Evolutionary conservation across 2,113 vertebrate genomes (phyloP), one percentile per base, ranked within the genome.

Genomic region (Gadus chalcogrammus): DNA sequence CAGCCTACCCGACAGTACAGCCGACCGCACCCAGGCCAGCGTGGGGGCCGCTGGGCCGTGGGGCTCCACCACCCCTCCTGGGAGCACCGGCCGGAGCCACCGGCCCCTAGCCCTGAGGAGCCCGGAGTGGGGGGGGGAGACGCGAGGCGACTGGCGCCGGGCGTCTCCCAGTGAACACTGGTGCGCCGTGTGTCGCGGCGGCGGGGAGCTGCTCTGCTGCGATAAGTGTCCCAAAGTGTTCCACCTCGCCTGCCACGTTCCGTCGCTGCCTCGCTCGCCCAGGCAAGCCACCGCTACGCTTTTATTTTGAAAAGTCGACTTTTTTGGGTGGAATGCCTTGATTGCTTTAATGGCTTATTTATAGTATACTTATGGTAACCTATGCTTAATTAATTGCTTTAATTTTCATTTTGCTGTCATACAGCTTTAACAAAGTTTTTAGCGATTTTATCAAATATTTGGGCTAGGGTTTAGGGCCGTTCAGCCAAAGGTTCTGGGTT

Each of bases 201-300:
- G 93, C 1, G 94, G 93, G 31, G 93, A 95, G 24, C 70, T 95
- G 69, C 67, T 94, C 55, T 94, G 93, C 73, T 95, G 93, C 79
- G 94, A 94, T 75, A 91, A 81, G 70, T 95, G 94, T 70, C 93
- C 93, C 55, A 95, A 95, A 85, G 92, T 94, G 13, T 94, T 91
- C 75, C 93, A 95, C 75, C 92, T 94, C 48, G 90, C 91, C 75
- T 95, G 94, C 82, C 94, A 95, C 0, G 86, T 95, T 73, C 94
- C 94, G 35, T 87, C 90, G 16, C 85, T 95, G 72, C 90, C 92
- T 70, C 92, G 91, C 82, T 94, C 93, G 74, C 92, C 94, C 67
- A 90, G 91, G 93, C 94, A 88, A 88, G 91, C 56, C 13, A 16
- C 15, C 13, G 3, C 13, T 17, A 0, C 1, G n/a, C 55, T 58